Percentiles rank a stretch among this genome's conserved stretches.
Evolutionary conservation across 2,113 vertebrate species (phyloP).

Genomic region (Phylloscopus trochiloides): DNA sequence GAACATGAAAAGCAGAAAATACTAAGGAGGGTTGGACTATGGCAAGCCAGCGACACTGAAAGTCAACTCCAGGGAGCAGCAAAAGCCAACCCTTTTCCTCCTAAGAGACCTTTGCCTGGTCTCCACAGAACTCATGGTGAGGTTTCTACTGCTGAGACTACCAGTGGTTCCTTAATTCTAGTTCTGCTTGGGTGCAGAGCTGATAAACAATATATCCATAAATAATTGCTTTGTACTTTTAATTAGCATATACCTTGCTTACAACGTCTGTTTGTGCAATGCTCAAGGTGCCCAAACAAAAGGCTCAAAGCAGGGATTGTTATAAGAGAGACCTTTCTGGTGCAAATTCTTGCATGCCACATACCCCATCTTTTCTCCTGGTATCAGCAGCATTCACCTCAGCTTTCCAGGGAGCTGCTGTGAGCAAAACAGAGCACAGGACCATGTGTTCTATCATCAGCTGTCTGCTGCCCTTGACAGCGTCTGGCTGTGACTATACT

Average conservation of each 20-base stretch:
- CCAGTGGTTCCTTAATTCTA: not conserved
- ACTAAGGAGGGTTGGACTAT: accelerated
- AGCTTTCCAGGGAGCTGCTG: not conserved
- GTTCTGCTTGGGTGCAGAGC: not conserved
- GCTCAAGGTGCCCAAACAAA: not conserved
- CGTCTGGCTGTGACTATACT: not conserved
- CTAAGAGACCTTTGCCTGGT: not conserved
- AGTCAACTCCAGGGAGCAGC: not conserved
- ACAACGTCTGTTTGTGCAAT: not conserved
- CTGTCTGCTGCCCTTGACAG: not conserved
- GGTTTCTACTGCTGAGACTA: not conserved
- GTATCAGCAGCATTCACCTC: not conserved
- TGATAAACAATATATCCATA: not conserved
- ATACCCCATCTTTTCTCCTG: not conserved
- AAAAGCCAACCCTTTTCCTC: not conserved
- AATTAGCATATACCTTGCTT: not conserved
- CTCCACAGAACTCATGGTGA: not conserved
- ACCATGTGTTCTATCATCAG: not conserved
- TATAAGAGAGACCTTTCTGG: not conserved
- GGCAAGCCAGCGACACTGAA: not conserved
- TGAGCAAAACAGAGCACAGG: not conserved
- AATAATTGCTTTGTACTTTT: not conserved
- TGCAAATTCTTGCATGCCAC: not conserved
- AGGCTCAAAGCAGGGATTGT: not conserved
- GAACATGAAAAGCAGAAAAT: not conserved